Evolutionary conservation across 2,797 vertebrate genomes (phyloP).

Genomic region (Borostomias antarcticus): DNA sequence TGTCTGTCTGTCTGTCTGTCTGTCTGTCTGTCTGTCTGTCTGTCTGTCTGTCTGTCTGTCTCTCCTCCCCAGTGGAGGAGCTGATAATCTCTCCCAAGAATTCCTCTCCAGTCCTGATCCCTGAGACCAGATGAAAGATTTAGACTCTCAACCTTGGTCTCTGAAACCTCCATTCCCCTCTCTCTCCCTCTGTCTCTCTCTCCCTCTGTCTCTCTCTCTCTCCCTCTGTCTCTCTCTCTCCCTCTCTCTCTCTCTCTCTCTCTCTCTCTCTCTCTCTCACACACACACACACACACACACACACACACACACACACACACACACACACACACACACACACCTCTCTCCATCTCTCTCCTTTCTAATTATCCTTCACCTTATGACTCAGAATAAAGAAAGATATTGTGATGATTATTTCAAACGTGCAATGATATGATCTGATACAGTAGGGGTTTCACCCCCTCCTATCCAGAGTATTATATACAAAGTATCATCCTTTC

Average conservation of each 20-base stretch:
- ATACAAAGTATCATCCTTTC: too few relatives aligned
- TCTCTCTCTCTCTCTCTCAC: slow-evolving; percentile 48
- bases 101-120: slow-evolving; percentile 69
- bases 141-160: slow-evolving; percentile 71
- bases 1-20: not conserved
- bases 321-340: not conserved
- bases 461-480: too few relatives aligned
- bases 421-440: slow-evolving; percentile 64
- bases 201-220: too few relatives aligned
- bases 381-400: slow-evolving; percentile 51
- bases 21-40: slow-evolving; percentile 16
- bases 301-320: slow-evolving; percentile 61
- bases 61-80: too few relatives aligned
- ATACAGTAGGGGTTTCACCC: too few relatives aligned
- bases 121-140: slow-evolving; percentile 72
- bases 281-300: slow-evolving; percentile 40
- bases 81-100: slow-evolving; percentile 71
- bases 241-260: slow-evolving; percentile 35
- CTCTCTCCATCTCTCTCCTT: slow-evolving; percentile 34
- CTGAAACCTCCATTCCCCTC: slow-evolving; percentile 44
- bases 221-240: too few relatives aligned
- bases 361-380: slow-evolving; percentile 61
- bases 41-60: not conserved
- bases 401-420: slow-evolving; percentile 76
- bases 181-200: too few relatives aligned